Evolutionary conservation across 2,888 invertebrate species (phyloP), one percentile per base, ranked within the genome.

Genomic region (Eilema sororculum): DNA sequence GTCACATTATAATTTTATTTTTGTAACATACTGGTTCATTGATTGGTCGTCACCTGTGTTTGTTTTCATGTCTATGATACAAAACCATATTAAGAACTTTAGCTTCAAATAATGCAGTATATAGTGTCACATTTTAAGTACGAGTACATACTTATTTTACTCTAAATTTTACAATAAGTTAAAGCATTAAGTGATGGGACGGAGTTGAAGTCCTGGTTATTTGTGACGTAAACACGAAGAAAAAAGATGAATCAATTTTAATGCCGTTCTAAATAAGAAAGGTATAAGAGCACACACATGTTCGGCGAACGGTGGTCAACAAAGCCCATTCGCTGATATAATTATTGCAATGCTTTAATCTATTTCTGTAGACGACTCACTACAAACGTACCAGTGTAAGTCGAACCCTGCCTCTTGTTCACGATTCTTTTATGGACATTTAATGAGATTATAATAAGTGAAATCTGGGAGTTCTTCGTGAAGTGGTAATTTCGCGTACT

Each of bases 261-360:
- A 65, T 64, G 30, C 28, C 41, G 16, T 59, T 33, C 65, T 67
- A 25, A 74, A 78, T 75, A 76, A 76, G 73, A 69, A 74, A 65
- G 74, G 79, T 74, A 78, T 86, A 84, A 86, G 83, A 80, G 77
- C 83, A 74, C 88, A 86, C 88, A 90, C 87, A 89, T 89, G 89
- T 84, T 86, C 80, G 76, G 81, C 77, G 78, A 76, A 81, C 75
- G 74, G 84, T 83, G 87, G 88, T 90, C 89, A 91, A 91, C 91
- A 91, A 93, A 93, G 91, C 88, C 84, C 87, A 85, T 91, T 89
- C 88, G 91, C 90, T 93, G 93, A 93, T 94, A 93, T 93, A 93
- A 94, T 94, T 93, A 93, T 92, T 94, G 92, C 93, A 91, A 89
- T 83, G 91, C 88, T 87, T 89, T 87, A 87, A 86, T 92, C 93